A percentile compares a stretch with the other conserved stretches of the same genome.
phyloP scores from a whole-genome alignment of 64 coral and sea anemone species.

The Actinia tenebrosa region DNA sequence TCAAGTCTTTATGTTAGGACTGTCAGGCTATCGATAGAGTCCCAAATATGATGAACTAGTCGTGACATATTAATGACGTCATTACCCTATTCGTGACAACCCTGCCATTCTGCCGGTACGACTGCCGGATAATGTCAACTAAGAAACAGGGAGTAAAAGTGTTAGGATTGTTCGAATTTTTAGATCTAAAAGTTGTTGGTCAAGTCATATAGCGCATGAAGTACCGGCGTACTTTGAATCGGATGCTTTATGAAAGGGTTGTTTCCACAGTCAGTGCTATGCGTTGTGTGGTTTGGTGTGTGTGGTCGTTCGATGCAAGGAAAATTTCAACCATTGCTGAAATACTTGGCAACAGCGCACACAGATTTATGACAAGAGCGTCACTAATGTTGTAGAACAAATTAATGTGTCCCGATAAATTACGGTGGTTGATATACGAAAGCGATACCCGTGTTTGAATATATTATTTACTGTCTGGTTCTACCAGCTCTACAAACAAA shows the following conservation, averaged over 20 bases:
- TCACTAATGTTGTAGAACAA: neutral
- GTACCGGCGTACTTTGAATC: neutral
- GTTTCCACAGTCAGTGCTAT: neutral
- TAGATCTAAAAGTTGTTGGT: neutral
- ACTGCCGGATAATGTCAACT: neutral
- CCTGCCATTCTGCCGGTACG: neutral
- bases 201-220: neutral
- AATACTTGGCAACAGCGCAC: neutral
- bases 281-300: neutral
- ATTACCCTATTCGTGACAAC: neutral
- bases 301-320: neutral
- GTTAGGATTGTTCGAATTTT: neutral
- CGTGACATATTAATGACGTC: slow-evolving; percentile 1
- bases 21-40: neutral
- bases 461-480: neutral
- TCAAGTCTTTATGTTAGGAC: neutral
- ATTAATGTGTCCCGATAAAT: neutral
- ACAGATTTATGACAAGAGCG: neutral
- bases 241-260: neutral
- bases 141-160: neutral
- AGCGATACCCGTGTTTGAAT: neutral
- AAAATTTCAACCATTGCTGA: neutral
- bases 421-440: neutral
- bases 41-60: neutral
- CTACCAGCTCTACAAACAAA: neutral